These are phyloP conservation scores for Macrotus californicus DNA, from an alignment of 2,113 vertebrate species.

Conservation along the genomic window DNA sequence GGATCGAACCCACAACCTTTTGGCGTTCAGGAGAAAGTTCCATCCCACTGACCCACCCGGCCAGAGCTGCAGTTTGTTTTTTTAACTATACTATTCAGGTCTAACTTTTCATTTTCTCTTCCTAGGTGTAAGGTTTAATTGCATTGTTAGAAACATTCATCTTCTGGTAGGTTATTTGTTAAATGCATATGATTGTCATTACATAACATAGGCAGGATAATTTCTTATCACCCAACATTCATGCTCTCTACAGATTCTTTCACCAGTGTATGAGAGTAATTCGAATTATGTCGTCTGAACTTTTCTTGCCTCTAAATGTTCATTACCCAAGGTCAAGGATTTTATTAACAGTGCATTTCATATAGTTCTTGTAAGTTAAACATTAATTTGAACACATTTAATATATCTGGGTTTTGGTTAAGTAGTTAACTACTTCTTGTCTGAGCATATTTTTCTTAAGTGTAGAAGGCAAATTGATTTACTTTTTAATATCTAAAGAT, in stretches of 20 bases:
- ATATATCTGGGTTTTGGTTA: slow-evolving; percentile 34
- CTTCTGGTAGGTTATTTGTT: slow-evolving; percentile 3
- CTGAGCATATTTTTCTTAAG: slow-evolving; percentile 14
- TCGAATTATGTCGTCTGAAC: neutral
- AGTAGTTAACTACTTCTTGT: slow-evolving; percentile 31
- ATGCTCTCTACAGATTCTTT: neutral
- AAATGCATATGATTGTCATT: neutral
- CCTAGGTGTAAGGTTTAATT: slow-evolving; percentile 10
- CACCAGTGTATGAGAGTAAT: neutral
- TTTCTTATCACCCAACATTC: neutral
- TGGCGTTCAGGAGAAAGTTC: too few species aligned
- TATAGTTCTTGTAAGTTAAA: slow-evolving; percentile 57
- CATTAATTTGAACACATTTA: slow-evolving; percentile 55
- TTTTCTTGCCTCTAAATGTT: neutral
- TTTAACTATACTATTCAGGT: neutral
- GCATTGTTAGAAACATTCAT: slow-evolving; percentile 32
- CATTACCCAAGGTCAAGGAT: slow-evolving; percentile 46
- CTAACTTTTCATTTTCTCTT: neutral
- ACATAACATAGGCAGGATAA: neutral
- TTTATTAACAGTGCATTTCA: slow-evolving; percentile 51
- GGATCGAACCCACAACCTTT: too few species aligned
- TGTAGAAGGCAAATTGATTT: slow-evolving; percentile 1
- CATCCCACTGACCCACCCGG: too few species aligned
- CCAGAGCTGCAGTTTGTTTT: neutral
- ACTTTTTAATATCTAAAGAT: slow-evolving; percentile 30